Evolutionary conservation across 2,888 invertebrate genomes (phyloP), one percentile per base, ranked within the genome.

Genomic region (Colostygia pectinataria): DNA sequence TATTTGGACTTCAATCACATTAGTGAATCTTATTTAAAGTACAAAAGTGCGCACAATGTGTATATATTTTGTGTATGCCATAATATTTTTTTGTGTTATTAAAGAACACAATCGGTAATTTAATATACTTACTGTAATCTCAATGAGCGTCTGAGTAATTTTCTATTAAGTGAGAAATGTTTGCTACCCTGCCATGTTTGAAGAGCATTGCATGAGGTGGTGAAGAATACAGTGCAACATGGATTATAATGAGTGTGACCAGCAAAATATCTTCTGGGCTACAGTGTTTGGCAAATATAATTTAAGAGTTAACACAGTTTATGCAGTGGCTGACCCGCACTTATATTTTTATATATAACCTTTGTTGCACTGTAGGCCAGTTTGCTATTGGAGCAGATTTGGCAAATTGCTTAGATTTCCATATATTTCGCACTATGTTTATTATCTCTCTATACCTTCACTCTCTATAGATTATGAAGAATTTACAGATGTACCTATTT

Each of bases 41-140:
- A 89, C 89, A 89, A 89, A 89, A 76, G 80, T 80, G 83, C 74
- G 82, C 86, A 88, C 84, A 84, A 77, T 76, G 71, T 87, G 85
- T 87, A 88, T 83, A 85, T 89, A 86, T 80, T 74, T 78, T 82
- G 77, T 82, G 80, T 83, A 85, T 80, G 78, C 76, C 71, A 68
- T 74, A 76, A 73, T 75, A n/a, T n/a, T n/a, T 74, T 69, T 77
- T 66, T 61, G 71, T 77, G 71, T 74, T 63, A 68, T 24, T 27
- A 44, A 44, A 49, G 66, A 66, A 71, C 71, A 74, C 69, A 71
- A 77, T 83, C 79, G 82, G 78, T 81, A 71, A 77, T 70, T 60
- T 66, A 71, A 70, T 76, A 72, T 66, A 74, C 65, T 80, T 66
- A 74, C 65, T 80, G 83, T 89, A 89, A 90, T 89, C 89, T 89